Base-by-base conservation (phyloP, 2,797 vertebrate species). In the Cyclopterus lumpus region DNA sequence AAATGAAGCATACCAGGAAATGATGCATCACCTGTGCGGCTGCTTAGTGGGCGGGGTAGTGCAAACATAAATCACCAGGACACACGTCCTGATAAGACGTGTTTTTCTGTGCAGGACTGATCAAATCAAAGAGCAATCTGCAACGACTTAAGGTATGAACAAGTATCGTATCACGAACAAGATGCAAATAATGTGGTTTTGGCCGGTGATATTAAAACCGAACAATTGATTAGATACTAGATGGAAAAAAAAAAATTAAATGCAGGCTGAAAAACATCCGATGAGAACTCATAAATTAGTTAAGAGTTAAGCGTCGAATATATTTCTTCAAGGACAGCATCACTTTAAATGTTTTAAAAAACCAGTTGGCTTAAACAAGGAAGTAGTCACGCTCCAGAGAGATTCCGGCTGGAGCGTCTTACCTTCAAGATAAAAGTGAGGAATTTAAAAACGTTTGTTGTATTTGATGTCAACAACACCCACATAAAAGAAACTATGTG, bases 391-490 rank as follows among this genome's bases (percentile, higher is more conserved):
- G 16, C 3, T 51, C 0, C 3, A 14, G 3, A n/a, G 6, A 12
- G 12, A 49, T 1, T 68, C 62, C 11, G 22, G 60, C 20, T 65
- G 22, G 1, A 5, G 6, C 0, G 3, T 32, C 1, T n/a, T 11
- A n/a, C 63, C 58, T 80, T 82, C 77, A 80, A 80, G 0, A 77
- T 80, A 83, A 82, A 74, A 51, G 22, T 12, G 8, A 24, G 8
- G 5, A 24, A 34, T 40, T 18, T 9, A 59, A 66, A 14, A 22
- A 20, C 6, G 18, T 10, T 58, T 34, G 54, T 36, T 22, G 34
- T 24, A 26, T 49, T 40, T 14, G 14, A 24, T 2, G 2, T 53
- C 5, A 44, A 18, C 26, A 53, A 40, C n/a, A 40, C n/a, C 5
- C 20, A 8, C 38, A 2, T 24, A 11, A 16, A 16, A 22, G 2